Conservation (phyloP, 2,888 invertebrate genomes). For the Phymatocera aterrima region DNA sequence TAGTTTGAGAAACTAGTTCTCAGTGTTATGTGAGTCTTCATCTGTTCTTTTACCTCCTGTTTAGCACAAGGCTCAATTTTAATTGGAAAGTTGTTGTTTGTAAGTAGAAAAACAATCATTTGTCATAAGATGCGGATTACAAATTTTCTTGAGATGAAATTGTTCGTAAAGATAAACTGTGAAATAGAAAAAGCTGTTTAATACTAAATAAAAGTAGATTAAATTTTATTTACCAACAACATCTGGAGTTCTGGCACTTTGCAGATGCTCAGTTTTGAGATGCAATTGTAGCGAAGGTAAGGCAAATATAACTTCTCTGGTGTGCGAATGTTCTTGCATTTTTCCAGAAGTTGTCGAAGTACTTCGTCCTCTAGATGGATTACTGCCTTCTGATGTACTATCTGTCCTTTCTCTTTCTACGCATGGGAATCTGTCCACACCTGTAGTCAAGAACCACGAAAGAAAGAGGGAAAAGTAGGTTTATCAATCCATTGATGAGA, state of each 20-base stretch:
- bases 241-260: slow-evolving; percentile 85
- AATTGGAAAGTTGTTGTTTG: neutral
- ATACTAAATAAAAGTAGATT: slow-evolving; percentile 13
- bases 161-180: neutral
- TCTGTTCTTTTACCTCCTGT: neutral
- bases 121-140: neutral
- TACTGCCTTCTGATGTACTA: slow-evolving; percentile 75
- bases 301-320: slow-evolving; percentile 97
- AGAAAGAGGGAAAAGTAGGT: neutral
- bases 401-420: slow-evolving; percentile 86
- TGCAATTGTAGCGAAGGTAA: slow-evolving; percentile 94
- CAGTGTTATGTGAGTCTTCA: neutral
- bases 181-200: neutral
- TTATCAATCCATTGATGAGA: neutral
- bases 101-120: neutral
- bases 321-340: slow-evolving; percentile 87
- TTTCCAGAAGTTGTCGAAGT: slow-evolving; percentile 77
- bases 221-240: slow-evolving; percentile 76
- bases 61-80: neutral
- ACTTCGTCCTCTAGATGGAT: slow-evolving; percentile 75
- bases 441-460: slow-evolving; percentile 74
- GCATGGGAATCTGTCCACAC: slow-evolving; percentile 93
- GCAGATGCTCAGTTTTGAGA: slow-evolving; percentile 94
- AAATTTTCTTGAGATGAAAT: neutral
- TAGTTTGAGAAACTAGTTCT: neutral